These are phyloP conservation scores for Galeruca laticollis DNA, from an alignment of 2,888 invertebrate genomes.

Conservation along the genomic window DNA sequence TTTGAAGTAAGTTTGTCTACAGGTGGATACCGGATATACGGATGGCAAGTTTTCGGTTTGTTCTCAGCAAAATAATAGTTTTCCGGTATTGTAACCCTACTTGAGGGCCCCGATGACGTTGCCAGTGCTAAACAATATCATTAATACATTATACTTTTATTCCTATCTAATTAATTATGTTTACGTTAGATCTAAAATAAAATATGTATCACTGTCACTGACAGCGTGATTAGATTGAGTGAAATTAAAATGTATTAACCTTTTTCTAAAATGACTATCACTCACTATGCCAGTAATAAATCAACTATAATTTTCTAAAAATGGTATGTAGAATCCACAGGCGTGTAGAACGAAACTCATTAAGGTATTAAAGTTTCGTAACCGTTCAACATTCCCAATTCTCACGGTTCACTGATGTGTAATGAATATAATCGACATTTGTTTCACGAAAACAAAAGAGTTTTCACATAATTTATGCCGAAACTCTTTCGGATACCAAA, in stretches of 20 bases:
- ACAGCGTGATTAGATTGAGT: no score
- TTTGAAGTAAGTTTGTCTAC: background rate
- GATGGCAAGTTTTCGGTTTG: conserved; percentile 60
- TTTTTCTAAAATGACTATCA: background rate
- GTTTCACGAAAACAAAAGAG: background rate
- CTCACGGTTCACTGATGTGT: background rate
- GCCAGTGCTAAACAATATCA: background rate
- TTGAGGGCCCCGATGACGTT: background rate
- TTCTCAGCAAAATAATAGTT: conserved; percentile 54
- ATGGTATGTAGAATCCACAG: background rate
- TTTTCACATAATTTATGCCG: background rate
- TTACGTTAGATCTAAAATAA: no score
- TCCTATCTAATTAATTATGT: background rate
- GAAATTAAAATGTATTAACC: no score
- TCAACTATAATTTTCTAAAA: background rate
- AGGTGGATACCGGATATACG: conserved; percentile 60
- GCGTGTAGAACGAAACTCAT: background rate
- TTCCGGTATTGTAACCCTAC: conserved; percentile 51
- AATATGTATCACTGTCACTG: background rate
- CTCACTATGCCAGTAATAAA: no score
- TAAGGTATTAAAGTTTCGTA: conserved; percentile 7
- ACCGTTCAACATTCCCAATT: background rate
- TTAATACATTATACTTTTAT: background rate
- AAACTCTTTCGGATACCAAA: background rate
- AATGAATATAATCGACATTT: conserved; percentile 4